Conservation (phyloP, 2,113 vertebrate genomes). For the Lagopus leucura region DNA sequence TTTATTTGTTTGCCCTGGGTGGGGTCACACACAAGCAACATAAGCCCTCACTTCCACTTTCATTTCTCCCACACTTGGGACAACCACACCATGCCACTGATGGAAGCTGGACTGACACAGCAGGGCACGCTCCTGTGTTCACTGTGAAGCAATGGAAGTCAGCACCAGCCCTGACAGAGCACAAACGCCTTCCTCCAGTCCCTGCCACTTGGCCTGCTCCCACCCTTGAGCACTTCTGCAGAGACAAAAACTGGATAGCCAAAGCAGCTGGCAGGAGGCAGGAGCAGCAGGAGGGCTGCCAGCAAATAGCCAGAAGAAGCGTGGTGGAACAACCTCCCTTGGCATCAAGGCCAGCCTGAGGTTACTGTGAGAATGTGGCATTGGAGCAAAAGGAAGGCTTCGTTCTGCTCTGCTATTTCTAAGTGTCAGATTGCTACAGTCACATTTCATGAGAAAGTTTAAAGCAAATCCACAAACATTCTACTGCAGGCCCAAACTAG, state of each 20-base stretch:
- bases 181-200: neutral
- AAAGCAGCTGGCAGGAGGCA: constrained; percentile 6
- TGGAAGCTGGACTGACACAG: accelerated
- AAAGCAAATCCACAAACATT: neutral
- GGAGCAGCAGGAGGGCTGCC: constrained; percentile 23
- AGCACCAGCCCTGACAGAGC: accelerated
- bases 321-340: constrained; percentile 4
- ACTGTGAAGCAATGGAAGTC: neutral
- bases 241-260: neutral
- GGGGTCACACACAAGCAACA: neutral
- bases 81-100: neutral
- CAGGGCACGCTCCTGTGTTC: neutral
- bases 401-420: neutral
- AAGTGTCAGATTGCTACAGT: neutral
- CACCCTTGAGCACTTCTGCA: neutral
- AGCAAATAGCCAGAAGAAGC: constrained; percentile 7
- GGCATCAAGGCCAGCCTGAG: neutral
- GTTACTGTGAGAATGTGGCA: neutral
- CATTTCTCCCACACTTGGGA: neutral
- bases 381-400: neutral
- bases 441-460: neutral
- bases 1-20: neutral
- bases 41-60: neutral
- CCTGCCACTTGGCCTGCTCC: neutral
- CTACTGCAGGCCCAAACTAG: neutral